phyloP scores from a whole-genome alignment of 37 sponge, comb jelly and placozoan species.

The Chondrosia reniformis region DNA sequence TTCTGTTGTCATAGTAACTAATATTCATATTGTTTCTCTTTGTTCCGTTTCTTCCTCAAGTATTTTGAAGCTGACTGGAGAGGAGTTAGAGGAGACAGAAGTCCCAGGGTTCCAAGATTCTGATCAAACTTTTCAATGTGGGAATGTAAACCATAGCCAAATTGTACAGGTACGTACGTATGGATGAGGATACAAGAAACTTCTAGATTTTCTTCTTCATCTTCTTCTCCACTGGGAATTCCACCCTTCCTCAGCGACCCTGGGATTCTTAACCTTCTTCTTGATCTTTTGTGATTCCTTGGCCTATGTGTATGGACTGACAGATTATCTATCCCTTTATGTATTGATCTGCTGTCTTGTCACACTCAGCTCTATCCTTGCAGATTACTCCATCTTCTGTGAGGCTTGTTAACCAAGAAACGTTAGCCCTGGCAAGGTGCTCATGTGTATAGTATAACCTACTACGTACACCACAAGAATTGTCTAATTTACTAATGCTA shows the following conservation, averaged over 20 bases:
- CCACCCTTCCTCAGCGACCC: no score
- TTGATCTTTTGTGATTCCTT: no score
- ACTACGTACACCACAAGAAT: no score
- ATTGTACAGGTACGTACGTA: constrained; percentile 61
- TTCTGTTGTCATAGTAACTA: background rate
- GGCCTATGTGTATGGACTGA: no score
- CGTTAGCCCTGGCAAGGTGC: constrained; percentile 47
- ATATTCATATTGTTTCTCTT: no score
- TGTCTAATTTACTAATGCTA: no score
- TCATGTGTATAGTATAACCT: no score
- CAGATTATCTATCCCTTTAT: no score
- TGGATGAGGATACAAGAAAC: background rate
- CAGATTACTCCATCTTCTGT: constrained; percentile 59
- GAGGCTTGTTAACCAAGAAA: constrained; percentile 43
- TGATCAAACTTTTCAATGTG: constrained; percentile 73
- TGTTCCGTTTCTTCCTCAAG: no score
- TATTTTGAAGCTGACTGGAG: constrained; percentile 70
- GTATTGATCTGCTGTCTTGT: background rate
- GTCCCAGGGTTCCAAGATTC: constrained; percentile 53
- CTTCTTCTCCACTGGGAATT: background rate
- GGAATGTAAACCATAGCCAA: constrained; percentile 64
- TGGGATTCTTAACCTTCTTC: no score
- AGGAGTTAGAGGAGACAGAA: constrained; percentile 93
- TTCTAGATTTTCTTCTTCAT: background rate
- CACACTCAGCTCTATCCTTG: background rate